Percentiles rank a stretch among this genome's conserved stretches.
phyloP scores from a whole-genome alignment of 2,797 vertebrate genomes.

The Mallotus villosus region DNA sequence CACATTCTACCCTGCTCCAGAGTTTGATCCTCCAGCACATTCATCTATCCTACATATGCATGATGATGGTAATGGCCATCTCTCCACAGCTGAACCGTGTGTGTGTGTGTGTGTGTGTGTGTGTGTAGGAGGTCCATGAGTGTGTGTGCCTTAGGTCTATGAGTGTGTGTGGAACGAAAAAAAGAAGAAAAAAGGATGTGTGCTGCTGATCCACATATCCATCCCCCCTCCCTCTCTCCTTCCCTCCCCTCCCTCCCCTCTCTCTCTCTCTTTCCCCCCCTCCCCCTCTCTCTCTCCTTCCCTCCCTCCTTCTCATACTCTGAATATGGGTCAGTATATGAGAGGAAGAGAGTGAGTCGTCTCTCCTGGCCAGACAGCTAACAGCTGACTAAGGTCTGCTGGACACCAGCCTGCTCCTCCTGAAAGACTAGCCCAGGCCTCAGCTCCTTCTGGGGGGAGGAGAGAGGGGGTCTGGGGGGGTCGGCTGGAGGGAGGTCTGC shows the following conservation, averaged over 20 bases:
- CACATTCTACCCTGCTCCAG: neutral
- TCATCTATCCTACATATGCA: neutral
- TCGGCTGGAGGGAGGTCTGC: neutral
- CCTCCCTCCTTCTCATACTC: conserved; percentile 6
- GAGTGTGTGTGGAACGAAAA: conserved; percentile 21
- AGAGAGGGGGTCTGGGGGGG: neutral
- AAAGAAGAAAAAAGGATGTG: neutral
- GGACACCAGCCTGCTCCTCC: conserved; percentile 20
- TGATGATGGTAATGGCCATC: neutral
- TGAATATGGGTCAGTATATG: conserved; percentile 62
- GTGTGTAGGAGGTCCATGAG: too few relatives aligned
- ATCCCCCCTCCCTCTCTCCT: conserved; percentile 35
- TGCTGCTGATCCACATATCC: conserved; percentile 18
- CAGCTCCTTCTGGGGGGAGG: conserved; percentile 24
- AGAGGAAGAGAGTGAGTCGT: conserved; percentile 45
- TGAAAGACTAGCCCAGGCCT: neutral
- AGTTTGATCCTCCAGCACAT: neutral
- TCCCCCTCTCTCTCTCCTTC: conserved; percentile 15
- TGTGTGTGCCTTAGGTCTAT: neutral
- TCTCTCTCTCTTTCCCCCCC: conserved; percentile 7
- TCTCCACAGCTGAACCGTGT: neutral
- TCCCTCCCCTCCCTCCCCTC: conserved; percentile 27
- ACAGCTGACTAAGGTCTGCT: neutral
- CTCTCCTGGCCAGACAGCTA: neutral
- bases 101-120: too few relatives aligned